A percentile compares a stretch with the other conserved stretches of the same genome.
phyloP scores from a whole-genome alignment of 2,797 vertebrate species.

The Bradypodion pumilum region DNA sequence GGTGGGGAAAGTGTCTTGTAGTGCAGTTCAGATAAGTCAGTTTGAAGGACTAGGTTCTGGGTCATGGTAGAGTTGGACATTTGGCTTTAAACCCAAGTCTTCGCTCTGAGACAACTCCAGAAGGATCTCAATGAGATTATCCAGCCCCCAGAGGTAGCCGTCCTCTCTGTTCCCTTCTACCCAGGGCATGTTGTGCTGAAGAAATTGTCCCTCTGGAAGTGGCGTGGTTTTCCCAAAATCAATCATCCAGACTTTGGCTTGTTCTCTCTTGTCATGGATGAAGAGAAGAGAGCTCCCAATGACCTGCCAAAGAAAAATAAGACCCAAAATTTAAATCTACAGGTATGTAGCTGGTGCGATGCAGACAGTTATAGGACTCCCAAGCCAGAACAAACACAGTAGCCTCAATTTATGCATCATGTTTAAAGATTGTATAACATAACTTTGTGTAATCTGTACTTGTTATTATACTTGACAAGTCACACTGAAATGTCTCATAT shows the following conservation, averaged over 20 bases:
- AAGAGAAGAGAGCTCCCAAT: conserved; percentile 98
- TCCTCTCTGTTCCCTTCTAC: conserved; percentile 95
- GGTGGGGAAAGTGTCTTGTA: conserved; percentile 74
- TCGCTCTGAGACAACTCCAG: conserved; percentile 75
- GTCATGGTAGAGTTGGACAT: conserved; percentile 30
- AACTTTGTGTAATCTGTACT: no score
- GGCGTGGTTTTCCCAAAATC: conserved; percentile 98
- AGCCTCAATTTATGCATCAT: no score
- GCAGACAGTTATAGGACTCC: no score
- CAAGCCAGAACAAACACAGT: no score
- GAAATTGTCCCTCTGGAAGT: conserved; percentile 87
- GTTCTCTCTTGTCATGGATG: conserved; percentile 91
- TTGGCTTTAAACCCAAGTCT: conserved; percentile 67
- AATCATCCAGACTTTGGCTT: conserved; percentile 99
- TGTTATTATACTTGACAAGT: no score
- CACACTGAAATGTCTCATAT: no score
- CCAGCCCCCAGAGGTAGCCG: conserved; percentile 92
- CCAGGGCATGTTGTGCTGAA: conserved; percentile 88
- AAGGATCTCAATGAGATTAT: conserved; percentile 93
- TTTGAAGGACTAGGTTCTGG: conserved; percentile 44
- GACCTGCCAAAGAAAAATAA: conserved; percentile 81
- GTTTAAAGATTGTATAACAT: no score
- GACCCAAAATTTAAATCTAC: no score
- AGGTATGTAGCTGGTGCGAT: no score
- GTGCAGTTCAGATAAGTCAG: conserved; percentile 72